Evolutionary conservation across 2,113 vertebrate species (phyloP), one percentile per base, ranked within the genome.

Genomic region (Xiphophorus maculatus): DNA sequence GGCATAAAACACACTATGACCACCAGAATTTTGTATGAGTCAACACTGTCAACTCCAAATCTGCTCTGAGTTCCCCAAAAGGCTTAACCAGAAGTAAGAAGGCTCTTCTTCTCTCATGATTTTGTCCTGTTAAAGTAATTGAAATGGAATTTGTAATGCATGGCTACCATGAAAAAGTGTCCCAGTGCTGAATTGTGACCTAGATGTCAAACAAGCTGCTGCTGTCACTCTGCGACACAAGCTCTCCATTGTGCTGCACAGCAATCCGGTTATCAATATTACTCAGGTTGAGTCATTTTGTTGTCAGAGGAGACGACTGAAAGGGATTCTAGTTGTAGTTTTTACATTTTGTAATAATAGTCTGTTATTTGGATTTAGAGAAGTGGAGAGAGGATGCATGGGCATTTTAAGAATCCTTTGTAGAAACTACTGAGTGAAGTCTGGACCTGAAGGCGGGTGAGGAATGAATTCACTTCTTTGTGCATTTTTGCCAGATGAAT

Each of bases 151-250:
- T 76, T 81, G 42, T 28, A 22, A 17, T 70, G 48, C 48, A 8
- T 4, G 35, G 58, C 77, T 65, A 11, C 74, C 35, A 25, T 77
- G 60, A 80, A 73, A 76, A 54, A 76, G 66, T 42, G 42, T 80
- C 82, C 65, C 82, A 10, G n/a, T 29, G 63, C 74, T 82, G 70
- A 80, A 82, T 80, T 30, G 44, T 89, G 90, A 91, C 91, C 91
- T 17, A 89, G 75, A 91, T 90, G 87, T 88, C 11, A 85, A 80
- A 64, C 73, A 66, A 71, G 87, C 89, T 89, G 89, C 81, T 1
- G 86, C 90, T 92, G 92, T 91, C 90, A 86, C 78, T 91, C 84
- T 81, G 63, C n/a, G 74, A 66, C 42, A 66, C 27, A 1, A 44
- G 60, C 30, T 13, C 17, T 64, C 51, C 27, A 6, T 44, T 29